phyloP scores from a whole-genome alignment of 2,888 invertebrate genomes.

The Aquatica leii region DNA sequence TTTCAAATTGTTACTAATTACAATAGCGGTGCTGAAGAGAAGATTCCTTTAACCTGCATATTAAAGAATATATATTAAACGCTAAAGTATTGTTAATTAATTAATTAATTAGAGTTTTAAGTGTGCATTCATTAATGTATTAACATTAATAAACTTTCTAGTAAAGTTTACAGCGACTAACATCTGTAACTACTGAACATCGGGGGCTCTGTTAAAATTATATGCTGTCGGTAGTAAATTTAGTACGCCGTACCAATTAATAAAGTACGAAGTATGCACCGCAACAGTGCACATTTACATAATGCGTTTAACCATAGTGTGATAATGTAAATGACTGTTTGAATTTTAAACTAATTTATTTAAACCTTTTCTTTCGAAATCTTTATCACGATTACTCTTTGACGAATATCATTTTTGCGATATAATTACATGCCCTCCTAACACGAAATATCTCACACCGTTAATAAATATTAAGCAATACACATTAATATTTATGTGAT shows the following conservation, averaged over 20 bases:
- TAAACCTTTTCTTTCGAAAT: too few species aligned
- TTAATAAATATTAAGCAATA: too few species aligned
- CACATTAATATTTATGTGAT: too few species aligned
- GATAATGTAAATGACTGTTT: constrained; percentile 10
- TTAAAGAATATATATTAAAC: too few species aligned
- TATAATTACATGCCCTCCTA: too few species aligned
- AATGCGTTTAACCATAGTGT: constrained; percentile 17
- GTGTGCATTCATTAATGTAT: neutral
- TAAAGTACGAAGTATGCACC: constrained; percentile 17
- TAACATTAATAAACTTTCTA: constrained; percentile 9
- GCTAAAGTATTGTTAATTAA: constrained; percentile 1
- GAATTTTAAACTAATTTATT: neutral
- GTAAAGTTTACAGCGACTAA: neutral
- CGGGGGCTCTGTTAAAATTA: constrained; percentile 12
- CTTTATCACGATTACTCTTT: too few species aligned
- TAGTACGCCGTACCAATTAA: constrained; percentile 17
- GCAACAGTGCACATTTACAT: constrained; percentile 16
- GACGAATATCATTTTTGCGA: too few species aligned
- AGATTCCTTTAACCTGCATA: too few species aligned
- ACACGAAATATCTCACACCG: too few species aligned
- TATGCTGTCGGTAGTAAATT: constrained; percentile 24
- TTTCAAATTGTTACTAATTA: too few species aligned
- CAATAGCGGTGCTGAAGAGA: too few species aligned
- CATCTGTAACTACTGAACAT: constrained; percentile 9
- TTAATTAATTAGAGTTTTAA: constrained; percentile 2